Evolutionary conservation across 2,888 invertebrate species (phyloP).

Genomic region (Heliconius ismenius): DNA sequence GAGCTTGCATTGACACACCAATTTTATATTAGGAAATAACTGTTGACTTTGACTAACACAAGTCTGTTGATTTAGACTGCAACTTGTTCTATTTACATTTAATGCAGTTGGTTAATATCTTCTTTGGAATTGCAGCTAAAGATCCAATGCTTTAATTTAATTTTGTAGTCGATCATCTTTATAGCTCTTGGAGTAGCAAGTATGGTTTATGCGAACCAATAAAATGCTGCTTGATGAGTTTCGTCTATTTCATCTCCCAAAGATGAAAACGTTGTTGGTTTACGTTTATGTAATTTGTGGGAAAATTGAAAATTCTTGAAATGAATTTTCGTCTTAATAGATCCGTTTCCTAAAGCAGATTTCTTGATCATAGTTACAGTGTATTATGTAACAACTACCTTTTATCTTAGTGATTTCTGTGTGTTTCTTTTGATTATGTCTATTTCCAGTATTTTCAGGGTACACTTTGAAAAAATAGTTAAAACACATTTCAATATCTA

Average conservation of each 20-base stretch:
- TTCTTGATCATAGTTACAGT: neutral
- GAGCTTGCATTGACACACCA: slow-evolving; percentile 7
- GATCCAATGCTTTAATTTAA: slow-evolving; percentile 15
- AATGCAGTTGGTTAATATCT: slow-evolving; percentile 6
- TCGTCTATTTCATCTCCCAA: neutral
- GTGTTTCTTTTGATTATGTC: neutral
- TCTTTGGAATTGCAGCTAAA: slow-evolving; percentile 8
- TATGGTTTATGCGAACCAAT: slow-evolving; percentile 23
- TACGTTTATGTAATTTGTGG: neutral
- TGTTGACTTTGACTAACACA: neutral
- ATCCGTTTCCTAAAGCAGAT: neutral
- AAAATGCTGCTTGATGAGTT: slow-evolving; percentile 22
- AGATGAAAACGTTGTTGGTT: slow-evolving; percentile 17
- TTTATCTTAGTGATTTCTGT: neutral
- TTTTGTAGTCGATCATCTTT: slow-evolving; percentile 24
- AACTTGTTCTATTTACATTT: slow-evolving; percentile 18
- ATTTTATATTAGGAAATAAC: slow-evolving; percentile 12
- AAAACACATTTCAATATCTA: neutral
- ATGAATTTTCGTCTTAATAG: too few relatives aligned
- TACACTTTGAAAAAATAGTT: neutral
- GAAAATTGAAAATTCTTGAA: neutral
- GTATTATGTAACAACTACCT: neutral
- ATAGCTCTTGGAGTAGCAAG: slow-evolving; percentile 8
- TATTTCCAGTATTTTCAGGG: neutral
- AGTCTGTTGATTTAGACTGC: neutral